Evolutionary conservation across 2,797 vertebrate genomes (phyloP).

Genomic region (Hybognathus amarus): DNA sequence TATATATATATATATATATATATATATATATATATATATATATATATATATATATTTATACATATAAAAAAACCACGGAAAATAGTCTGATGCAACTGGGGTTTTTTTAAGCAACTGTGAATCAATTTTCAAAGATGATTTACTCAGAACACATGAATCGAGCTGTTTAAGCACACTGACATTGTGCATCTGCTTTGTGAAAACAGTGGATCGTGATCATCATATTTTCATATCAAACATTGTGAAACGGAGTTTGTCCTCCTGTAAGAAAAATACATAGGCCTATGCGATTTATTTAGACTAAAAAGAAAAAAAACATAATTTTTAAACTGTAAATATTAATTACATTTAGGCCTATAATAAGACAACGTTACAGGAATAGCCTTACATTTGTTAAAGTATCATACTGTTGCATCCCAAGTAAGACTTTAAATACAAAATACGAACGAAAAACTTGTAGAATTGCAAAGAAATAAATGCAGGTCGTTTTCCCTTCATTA

Average conservation of each 20-base stretch:
- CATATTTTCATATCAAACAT: background rate
- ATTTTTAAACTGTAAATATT: background rate
- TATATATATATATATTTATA: too few relatives aligned
- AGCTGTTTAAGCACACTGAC: background rate
- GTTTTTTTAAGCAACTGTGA: background rate
- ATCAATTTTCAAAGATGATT: background rate
- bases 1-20: too few relatives aligned
- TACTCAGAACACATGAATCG: background rate
- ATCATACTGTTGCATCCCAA: background rate
- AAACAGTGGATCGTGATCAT: background rate
- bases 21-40: too few relatives aligned
- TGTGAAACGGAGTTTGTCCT: background rate
- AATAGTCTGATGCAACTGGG: too few relatives aligned
- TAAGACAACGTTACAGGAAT: background rate
- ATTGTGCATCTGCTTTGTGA: background rate
- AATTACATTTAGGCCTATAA: background rate
- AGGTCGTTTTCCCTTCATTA: background rate
- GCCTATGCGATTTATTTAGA: background rate
- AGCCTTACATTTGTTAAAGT: background rate
- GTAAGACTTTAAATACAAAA: too few relatives aligned
- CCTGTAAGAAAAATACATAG: background rate
- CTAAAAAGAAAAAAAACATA: too few relatives aligned
- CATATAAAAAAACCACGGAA: background rate
- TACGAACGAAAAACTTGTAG: background rate
- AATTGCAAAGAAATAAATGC: background rate